Evolutionary conservation across 2,888 invertebrate species (phyloP).

Genomic region (Mayetiola destructor): DNA sequence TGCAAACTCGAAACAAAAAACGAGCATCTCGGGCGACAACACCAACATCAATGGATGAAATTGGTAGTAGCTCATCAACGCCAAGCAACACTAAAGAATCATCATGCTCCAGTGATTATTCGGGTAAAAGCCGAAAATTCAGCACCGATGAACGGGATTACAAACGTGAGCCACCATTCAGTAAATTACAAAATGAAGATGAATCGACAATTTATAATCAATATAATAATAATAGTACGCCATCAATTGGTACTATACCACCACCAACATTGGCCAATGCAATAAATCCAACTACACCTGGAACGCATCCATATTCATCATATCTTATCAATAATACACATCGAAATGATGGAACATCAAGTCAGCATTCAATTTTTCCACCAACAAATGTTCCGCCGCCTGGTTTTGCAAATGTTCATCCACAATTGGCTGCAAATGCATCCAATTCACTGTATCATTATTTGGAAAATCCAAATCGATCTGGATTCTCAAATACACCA

Average conservation of each 20-base stretch:
- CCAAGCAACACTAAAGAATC: constrained; percentile 14
- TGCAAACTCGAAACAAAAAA: constrained; percentile 46
- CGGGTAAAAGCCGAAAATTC: neutral
- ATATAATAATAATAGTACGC: neutral
- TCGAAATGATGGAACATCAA: neutral
- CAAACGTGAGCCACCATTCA: neutral
- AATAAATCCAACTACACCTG: neutral
- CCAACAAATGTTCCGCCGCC: neutral
- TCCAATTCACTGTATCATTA: constrained; percentile 22
- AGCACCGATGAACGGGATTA: neutral
- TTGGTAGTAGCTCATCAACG: constrained; percentile 18
- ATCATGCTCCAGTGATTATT: neutral
- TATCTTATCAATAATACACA: neutral
- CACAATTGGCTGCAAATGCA: neutral
- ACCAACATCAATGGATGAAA: constrained; percentile 1
- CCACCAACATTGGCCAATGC: neutral
- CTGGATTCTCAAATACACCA: constrained; percentile 24
- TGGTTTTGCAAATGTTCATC: neutral
- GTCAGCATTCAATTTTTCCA: neutral
- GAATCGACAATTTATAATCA: neutral
- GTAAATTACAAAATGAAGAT: neutral
- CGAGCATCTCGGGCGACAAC: neutral
- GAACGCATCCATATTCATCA: neutral
- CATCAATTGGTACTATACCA: neutral
- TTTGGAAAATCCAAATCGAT: constrained; percentile 23